A percentile compares a stretch with the other conserved stretches of the same genome.
These are phyloP conservation scores for Denticeps clupeoides DNA, from an alignment of 2,797 vertebrate genomes.

Conservation along the genomic window DNA sequence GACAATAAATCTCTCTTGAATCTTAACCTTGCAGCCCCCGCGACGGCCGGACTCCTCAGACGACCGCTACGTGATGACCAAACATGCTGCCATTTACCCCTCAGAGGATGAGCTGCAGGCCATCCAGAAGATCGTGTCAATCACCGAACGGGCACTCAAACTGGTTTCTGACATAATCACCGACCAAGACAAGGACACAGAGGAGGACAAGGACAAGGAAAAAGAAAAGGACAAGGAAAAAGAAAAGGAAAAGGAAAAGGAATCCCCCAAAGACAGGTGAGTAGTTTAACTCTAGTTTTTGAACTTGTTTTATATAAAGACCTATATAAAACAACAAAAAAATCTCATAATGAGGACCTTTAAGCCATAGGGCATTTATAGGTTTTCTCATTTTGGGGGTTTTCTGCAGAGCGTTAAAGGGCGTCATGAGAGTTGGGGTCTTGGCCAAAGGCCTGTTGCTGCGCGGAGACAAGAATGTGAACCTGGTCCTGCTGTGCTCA, in stretches of 20 bases:
- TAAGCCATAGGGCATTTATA: too few species aligned
- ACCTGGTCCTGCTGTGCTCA: constrained; percentile 85
- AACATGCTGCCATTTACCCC: constrained; percentile 91
- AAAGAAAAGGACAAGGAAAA: constrained; percentile 37
- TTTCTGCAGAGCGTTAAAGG: constrained; percentile 70
- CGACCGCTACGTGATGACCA: constrained; percentile 96
- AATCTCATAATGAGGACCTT: too few species aligned
- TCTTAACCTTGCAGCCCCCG: constrained; percentile 59
- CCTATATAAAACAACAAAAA: too few species aligned
- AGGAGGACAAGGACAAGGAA: constrained; percentile 78
- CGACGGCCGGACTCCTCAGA: constrained; percentile 94
- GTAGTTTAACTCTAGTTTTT: not conserved
- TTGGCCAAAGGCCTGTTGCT: constrained; percentile 92
- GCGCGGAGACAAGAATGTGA: constrained; percentile 89
- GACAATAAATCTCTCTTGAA: not conserved
- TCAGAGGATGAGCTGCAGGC: constrained; percentile 93
- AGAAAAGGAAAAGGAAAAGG: constrained; percentile 47
- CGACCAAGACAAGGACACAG: constrained; percentile 77
- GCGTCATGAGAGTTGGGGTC: constrained; percentile 90
- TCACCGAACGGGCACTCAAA: constrained; percentile 92
- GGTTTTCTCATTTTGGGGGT: not conserved
- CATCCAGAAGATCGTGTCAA: constrained; percentile 96
- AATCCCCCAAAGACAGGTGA: constrained; percentile 52
- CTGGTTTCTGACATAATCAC: constrained; percentile 90
- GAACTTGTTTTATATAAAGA: too few species aligned